Percentiles rank a stretch among this genome's conserved stretches.
phyloP scores from a whole-genome alignment of 2,113 vertebrate genomes.

The Pseudorhombus dupliciocellatus region DNA sequence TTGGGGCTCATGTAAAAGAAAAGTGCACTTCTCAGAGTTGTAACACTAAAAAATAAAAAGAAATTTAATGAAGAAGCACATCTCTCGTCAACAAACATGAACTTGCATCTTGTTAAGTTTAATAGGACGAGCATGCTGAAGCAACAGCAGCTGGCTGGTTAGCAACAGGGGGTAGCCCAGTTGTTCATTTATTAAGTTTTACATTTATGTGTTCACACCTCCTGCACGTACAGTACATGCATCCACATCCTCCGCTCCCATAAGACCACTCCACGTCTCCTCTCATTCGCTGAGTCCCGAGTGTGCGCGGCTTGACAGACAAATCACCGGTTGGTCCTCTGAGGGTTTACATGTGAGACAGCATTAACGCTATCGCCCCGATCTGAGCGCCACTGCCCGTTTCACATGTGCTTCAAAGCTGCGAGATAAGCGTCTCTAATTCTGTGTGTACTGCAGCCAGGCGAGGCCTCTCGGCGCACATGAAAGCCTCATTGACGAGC shows the following conservation, averaged over 20 bases:
- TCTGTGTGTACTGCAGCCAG: constrained; percentile 71
- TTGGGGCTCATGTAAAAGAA: no score
- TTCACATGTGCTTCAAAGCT: constrained; percentile 82
- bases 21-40: no score
- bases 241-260: not conserved
- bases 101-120: no score
- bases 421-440: constrained; percentile 66
- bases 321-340: constrained; percentile 30
- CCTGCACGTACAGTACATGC: not conserved
- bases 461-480: constrained; percentile 73
- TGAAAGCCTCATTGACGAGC: constrained; percentile 71
- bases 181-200: no score
- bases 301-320: constrained; percentile 20
- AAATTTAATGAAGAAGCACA: no score
- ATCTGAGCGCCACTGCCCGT: constrained; percentile 55
- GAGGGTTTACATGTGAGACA: constrained; percentile 70
- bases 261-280: not conserved
- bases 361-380: constrained; percentile 50
- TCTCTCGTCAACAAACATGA: no score
- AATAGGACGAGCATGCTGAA: no score
- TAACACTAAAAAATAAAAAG: no score
- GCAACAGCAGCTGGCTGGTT: no score
- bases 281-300: constrained; percentile 20
- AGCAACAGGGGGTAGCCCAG: no score
- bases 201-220: no score